Evolutionary conservation across 2,113 vertebrate species (phyloP).

Genomic region (Sisor rabdophorus): DNA sequence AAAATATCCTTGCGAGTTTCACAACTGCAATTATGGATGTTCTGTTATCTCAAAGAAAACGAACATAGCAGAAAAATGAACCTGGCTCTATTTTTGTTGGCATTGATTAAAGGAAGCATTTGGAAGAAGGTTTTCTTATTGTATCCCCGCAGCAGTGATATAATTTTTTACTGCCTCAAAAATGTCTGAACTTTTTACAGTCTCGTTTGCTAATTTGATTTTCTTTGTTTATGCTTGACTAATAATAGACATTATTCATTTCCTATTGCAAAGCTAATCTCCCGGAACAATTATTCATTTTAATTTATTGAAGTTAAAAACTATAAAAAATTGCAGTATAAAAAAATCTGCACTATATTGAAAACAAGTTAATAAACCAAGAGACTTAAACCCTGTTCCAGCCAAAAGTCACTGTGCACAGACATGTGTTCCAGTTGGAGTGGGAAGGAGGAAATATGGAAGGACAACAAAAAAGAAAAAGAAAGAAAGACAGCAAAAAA

Average conservation of each 20-base stretch:
- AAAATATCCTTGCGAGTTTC: too few relatives aligned
- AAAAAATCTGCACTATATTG: neutral
- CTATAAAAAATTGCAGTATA: neutral
- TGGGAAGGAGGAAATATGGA: neutral
- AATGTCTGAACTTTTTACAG: neutral
- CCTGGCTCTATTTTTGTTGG: neutral
- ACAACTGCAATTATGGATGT: neutral
- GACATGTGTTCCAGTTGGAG: neutral
- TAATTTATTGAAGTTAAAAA: slow-evolving; percentile 11
- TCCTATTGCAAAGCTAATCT: slow-evolving; percentile 15
- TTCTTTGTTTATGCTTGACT: slow-evolving; percentile 15
- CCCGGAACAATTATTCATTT: neutral
- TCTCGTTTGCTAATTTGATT: neutral
- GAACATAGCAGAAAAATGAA: neutral
- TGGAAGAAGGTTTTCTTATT: slow-evolving; percentile 3
- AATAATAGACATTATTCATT: slow-evolving; percentile 18
- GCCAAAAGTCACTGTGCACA: too few relatives aligned
- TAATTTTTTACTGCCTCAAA: slow-evolving; percentile 8
- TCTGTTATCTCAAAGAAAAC: neutral
- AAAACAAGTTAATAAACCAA: neutral
- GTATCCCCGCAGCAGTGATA: slow-evolving; percentile 1
- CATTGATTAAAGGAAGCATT: slow-evolving; percentile 22
- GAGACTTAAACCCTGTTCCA: neutral
- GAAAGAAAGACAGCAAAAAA: too few relatives aligned
- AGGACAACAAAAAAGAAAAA: too few relatives aligned